Conservation (phyloP, 2,888 invertebrate species). For the Trachelus tabidus region DNA sequence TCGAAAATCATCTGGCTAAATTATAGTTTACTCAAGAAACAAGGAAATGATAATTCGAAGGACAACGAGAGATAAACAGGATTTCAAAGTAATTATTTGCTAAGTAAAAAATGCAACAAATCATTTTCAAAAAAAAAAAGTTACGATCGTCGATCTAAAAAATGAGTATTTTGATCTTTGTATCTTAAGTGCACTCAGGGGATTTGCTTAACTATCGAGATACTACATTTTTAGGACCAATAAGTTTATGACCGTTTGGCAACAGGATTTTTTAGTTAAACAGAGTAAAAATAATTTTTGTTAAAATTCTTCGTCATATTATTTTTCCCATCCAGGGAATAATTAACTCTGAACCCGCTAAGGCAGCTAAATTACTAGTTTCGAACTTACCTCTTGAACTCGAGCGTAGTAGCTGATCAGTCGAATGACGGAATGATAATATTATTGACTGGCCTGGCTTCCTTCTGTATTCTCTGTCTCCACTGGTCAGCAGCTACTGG, state of each 20-base stretch:
- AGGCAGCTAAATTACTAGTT: background rate
- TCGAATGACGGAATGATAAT: background rate
- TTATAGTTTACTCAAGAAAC: background rate
- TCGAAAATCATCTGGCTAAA: background rate
- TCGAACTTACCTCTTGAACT: background rate
- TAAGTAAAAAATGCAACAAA: background rate
- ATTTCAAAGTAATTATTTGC: background rate
- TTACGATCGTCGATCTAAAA: background rate
- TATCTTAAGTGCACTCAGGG: background rate
- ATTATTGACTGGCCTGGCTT: background rate
- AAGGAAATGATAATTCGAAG: background rate
- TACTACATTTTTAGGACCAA: background rate
- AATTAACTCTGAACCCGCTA: background rate
- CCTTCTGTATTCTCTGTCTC: conserved; percentile 27
- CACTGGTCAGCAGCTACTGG: conserved; percentile 38
- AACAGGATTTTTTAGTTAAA: background rate
- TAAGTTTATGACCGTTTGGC: background rate
- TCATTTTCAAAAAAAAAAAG: background rate
- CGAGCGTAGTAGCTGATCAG: background rate
- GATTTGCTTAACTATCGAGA: background rate
- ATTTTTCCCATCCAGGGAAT: background rate
- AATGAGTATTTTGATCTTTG: background rate
- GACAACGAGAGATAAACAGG: background rate
- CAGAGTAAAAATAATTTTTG: background rate
- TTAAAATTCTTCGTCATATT: background rate